phyloP scores from a whole-genome alignment of 2,113 vertebrate species.

The Piprites chloris region DNA sequence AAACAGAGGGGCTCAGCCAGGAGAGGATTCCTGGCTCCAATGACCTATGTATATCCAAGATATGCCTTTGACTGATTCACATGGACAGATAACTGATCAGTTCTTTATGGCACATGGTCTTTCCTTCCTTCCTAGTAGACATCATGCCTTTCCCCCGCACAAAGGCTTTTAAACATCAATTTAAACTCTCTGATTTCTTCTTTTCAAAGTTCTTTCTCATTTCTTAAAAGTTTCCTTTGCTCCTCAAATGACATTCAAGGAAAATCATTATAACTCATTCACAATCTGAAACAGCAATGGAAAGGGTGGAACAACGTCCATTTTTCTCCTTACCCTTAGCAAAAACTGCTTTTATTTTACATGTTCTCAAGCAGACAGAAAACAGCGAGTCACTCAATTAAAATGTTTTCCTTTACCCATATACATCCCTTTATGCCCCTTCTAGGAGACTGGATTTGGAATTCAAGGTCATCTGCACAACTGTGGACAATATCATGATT shows the following conservation, averaged over 20 bases:
- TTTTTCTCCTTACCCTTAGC: neutral
- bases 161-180: neutral
- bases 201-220: neutral
- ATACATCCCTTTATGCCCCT: neutral
- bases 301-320: neutral
- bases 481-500: neutral
- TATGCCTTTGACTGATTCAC: neutral
- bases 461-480: neutral
- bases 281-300: neutral
- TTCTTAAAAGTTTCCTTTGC: neutral
- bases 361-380: neutral
- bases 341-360: neutral
- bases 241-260: neutral
- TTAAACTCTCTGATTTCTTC: neutral
- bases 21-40: neutral
- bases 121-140: neutral
- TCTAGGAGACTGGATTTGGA: neutral
- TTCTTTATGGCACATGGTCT: neutral
- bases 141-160: neutral
- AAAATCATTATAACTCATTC: neutral
- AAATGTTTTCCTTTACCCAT: neutral
- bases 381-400: neutral
- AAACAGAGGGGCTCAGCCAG: neutral
- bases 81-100: neutral
- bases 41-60: fast-evolving